Percentiles rank a stretch among this genome's conserved stretches.
These are phyloP conservation scores for Bolborhynchus lineola DNA, from an alignment of 2,113 vertebrate genomes.

Conservation along the genomic window DNA sequence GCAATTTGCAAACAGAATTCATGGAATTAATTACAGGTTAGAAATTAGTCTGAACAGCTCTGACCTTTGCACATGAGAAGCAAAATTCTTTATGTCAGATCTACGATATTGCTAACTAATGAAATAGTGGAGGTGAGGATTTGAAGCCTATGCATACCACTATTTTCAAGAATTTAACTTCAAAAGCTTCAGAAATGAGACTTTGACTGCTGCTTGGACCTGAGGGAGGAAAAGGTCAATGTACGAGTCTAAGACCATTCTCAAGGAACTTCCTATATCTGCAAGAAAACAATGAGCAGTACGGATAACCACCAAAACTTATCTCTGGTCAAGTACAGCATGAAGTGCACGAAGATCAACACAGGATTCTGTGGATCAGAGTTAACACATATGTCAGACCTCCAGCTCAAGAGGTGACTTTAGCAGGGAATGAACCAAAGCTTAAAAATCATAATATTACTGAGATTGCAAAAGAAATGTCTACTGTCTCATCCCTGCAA, in stretches of 20 bases:
- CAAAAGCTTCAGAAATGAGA: not conserved
- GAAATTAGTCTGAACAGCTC: not conserved
- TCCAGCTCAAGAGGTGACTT: not conserved
- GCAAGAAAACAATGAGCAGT: not conserved
- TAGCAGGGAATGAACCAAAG: not conserved
- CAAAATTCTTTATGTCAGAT: not conserved
- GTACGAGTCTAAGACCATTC: not conserved
- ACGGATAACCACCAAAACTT: not conserved
- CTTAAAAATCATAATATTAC: not conserved
- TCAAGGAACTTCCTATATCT: not conserved
- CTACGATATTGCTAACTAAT: not conserved
- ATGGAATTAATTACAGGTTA: not conserved
- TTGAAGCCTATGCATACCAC: not conserved
- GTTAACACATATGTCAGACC: not conserved
- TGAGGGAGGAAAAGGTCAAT: not conserved
- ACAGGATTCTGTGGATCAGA: not conserved
- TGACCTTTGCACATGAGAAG: not conserved
- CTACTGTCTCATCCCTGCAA: not conserved
- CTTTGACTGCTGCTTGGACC: accelerated
- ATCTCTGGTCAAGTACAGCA: not conserved
- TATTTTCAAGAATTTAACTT: not conserved
- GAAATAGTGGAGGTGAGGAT: not conserved
- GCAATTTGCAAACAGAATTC: not conserved
- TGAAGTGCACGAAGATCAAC: not conserved
- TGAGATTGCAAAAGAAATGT: not conserved